Evolutionary conservation across 92 coral and sea anemone genomes (phyloP).

Genomic region (Metridium senile): DNA sequence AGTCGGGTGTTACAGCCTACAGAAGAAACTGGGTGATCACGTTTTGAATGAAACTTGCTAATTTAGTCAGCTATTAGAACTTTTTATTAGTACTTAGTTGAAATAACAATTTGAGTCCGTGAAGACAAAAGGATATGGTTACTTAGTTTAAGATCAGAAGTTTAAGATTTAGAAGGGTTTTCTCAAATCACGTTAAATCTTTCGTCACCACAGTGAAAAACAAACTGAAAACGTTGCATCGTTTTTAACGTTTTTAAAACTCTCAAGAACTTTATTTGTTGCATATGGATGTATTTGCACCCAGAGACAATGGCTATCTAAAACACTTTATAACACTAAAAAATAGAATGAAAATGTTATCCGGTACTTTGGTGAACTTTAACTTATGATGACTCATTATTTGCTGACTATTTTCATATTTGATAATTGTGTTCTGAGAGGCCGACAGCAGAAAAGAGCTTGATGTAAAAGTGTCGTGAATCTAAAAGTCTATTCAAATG

Average conservation of each 20-base stretch:
- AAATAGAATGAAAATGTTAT: too few relatives aligned
- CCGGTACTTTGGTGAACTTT: too few relatives aligned
- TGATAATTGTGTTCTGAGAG: slow-evolving; percentile 5
- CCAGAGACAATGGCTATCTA: too few relatives aligned
- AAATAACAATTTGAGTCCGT: not conserved
- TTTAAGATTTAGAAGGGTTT: not conserved
- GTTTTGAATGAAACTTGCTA: slow-evolving; percentile 22
- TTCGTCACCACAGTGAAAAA: not conserved
- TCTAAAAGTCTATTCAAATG: slow-evolving; percentile 8
- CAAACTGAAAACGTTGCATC: not conserved
- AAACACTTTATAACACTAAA: too few relatives aligned
- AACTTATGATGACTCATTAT: too few relatives aligned
- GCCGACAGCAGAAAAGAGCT: slow-evolving; percentile 10
- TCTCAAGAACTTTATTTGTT: too few relatives aligned
- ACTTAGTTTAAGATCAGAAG: not conserved
- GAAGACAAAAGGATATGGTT: slow-evolving; percentile 9
- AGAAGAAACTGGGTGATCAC: slow-evolving; percentile 14
- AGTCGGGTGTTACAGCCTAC: slow-evolving; percentile 12
- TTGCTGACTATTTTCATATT: slow-evolving; percentile 4
- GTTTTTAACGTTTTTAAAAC: too few relatives aligned
- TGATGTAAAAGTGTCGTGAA: not conserved
- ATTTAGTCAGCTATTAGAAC: slow-evolving; percentile 9
- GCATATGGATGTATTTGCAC: too few relatives aligned
- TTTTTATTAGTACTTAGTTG: slow-evolving; percentile 14
- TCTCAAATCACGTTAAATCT: not conserved